Base-by-base conservation (phyloP, 2,113 vertebrate genomes). In the Daboia siamensis region DNA sequence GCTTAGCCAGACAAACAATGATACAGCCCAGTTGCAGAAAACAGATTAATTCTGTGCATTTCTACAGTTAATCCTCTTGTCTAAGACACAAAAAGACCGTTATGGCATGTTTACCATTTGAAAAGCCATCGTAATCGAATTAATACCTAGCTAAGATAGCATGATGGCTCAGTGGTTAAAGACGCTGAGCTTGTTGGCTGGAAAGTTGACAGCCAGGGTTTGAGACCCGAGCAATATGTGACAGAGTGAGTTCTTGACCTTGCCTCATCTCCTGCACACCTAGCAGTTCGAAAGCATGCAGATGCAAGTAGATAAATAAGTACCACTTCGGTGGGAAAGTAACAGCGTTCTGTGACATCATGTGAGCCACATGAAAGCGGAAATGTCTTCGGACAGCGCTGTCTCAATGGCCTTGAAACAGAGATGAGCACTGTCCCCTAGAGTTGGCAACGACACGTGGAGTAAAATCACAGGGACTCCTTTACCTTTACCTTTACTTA, bases 41-140 rank as follows among this genome's bases (percentile, higher is more conserved):
- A n/a, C 92, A 59, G 93, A 94, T 21, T 91, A 95, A 96, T 92
- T 55, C 44, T 74, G 80, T 74, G 23, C 57, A 94, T 95, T 97
- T 97, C 95, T 94, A 86, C 80, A 95, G 89, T 96, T 95, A 95
- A 46, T 89, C 87, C 52, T 93, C 95, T 96, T 26, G 84, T 91
- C 93, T 85, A 91, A 94, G 90, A 74, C 93, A 44, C 29, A 91
- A 20, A 55, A 87, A 93, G 90, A 92, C 84, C 95, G 51, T 80
- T 90, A 39, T 91, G 90, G 8, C 44, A 96, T 90, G 95, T 96
- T 95, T 84, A 95, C 87, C 33, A 46, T 87, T 93, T 88, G 95
- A 95, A 95, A 95, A 95, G 90, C 87, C 87, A 33, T 92, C 86
- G 3, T 51, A 20, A 23, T 92, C 89, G 91, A 92, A 95, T 95